Evolutionary conservation across 1,140 invertebrate genomes (phyloP), one percentile per base, ranked within the genome.

Genomic region (Cylas formicarius): DNA sequence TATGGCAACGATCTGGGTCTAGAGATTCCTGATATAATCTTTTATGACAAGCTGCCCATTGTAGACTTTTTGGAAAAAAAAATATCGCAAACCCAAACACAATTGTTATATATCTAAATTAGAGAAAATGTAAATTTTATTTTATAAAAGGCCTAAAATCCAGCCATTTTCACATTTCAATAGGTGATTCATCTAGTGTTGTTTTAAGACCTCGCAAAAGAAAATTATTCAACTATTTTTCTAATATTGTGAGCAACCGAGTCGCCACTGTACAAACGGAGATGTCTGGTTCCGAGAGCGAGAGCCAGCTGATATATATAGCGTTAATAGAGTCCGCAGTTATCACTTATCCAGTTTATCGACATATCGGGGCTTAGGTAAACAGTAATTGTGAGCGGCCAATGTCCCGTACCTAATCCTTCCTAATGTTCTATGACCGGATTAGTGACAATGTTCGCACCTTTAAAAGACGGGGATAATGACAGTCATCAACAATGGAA

Each of bases 301-400:
- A 13, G 11, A 23, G 10, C n/a, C 10, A 21, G 37, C 48, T 39
- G 26, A 38, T 26, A 42, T 33, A 51, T 41, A 42, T 34, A 34
- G 28, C 34, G 39, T 47, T 47, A 52, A 47, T 44, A 43, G 38
- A 47, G 39, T 28, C 44, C 27, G 31, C 16, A 22, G 27, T 53
- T 50, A 38, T 44, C 44, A 48, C 42, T 37, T 52, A 44, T 44
- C 34, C 51, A 26, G 47, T 49, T 45, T 50, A 53, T 50, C 47
- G 46, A 48, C 41, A 40, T 53, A 53, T 50, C 54, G 42, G 42
- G 52, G 46, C 43, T 57, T 57, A 57, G 55, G 55, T 57, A 57
- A 57, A 57, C 55, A 57, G n/a, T 47, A 39, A 55, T 57, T 57
- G 49, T 57, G 39, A 38, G 49, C 33, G 48, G 27, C 40, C 50